Evolutionary conservation across 2,797 vertebrate genomes (phyloP), one percentile per base, ranked within the genome.

Genomic region (Furcifer pardalis): DNA sequence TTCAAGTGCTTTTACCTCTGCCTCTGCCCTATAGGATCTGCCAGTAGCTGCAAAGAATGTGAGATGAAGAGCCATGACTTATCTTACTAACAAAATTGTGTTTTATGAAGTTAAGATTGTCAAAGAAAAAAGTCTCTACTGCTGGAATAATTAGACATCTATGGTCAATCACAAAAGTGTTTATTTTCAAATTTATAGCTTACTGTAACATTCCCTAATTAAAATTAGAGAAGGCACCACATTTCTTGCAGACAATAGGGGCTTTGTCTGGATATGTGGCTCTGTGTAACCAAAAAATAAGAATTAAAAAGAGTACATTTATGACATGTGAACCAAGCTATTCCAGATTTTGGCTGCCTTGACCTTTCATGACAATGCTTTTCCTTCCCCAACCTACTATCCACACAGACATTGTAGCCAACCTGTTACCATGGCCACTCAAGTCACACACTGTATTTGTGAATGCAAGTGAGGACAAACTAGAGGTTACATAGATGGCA

Each of bases 11-110:
- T 85, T 56, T 37, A 77, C 37, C 60, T 21, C 2, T 77, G 8
- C 27, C n/a, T 83, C 66, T 23, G 68, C 83, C 84, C 35, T 71
- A 62, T 32, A 1, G 37, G 82, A 81, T 85, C 66, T 12, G 27
- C 73, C 3, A 7, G 8, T 30, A 2, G 68, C 44, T 63, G 25
- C 17, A 9, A 62, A 37, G 15, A 46, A 35, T 8, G 56, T 25
- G 79, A 5, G 17, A 49, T 3, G 63, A 52, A 77, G 19, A 27
- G 27, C 5, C 30, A 85, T 4, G 86, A 88, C 44, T 44, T 77
- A 23, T 81, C 1, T 32, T 35, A n/a, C n/a, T n/a, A n/a, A n/a
- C 60, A 75, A 46, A 63, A 7, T 35, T n/a, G 7, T 82, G 37
- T 65, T 7, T 42, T 17, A 56, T 77, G 46, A 1, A 35, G 5